Conservation (phyloP, 2,888 invertebrate species). For the Dynastes grantii region DNA sequence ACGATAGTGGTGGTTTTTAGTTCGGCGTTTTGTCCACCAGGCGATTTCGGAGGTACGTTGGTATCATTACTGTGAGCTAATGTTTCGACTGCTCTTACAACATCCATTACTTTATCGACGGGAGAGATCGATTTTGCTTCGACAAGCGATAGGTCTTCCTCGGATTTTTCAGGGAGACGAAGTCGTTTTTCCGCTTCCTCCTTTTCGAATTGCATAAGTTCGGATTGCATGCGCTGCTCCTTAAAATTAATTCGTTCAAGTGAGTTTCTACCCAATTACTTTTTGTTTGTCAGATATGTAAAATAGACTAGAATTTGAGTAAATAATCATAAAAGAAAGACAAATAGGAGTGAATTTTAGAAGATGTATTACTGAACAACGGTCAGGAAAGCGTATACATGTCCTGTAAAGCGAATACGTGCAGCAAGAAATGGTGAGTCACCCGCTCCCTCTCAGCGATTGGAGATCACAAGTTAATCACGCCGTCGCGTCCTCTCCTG, state of each 20-base stretch:
- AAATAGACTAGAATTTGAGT: too few species aligned
- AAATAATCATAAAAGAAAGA: too few species aligned
- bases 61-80: constrained; percentile 77
- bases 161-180: constrained; percentile 67
- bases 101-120: constrained; percentile 88
- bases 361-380: too few species aligned
- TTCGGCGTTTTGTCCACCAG: constrained; percentile 74
- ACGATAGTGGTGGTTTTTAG: constrained; percentile 92
- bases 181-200: constrained; percentile 75
- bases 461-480: too few species aligned
- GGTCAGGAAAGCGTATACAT: too few species aligned
- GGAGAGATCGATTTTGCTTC: constrained; percentile 85
- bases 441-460: too few species aligned
- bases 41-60: constrained; percentile 82
- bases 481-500: too few species aligned
- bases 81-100: constrained; percentile 90
- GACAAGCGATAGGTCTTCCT: constrained; percentile 68
- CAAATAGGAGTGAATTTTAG: too few species aligned
- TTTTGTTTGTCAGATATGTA: background rate
- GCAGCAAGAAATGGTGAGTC: too few species aligned
- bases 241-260: constrained; percentile 62
- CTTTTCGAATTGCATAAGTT: constrained; percentile 83
- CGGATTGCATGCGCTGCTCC: constrained; percentile 82
- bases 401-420: too few species aligned
- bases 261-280: background rate